Conservation (phyloP, 2,113 vertebrate species). For the Rhagologus leucostigma region DNA sequence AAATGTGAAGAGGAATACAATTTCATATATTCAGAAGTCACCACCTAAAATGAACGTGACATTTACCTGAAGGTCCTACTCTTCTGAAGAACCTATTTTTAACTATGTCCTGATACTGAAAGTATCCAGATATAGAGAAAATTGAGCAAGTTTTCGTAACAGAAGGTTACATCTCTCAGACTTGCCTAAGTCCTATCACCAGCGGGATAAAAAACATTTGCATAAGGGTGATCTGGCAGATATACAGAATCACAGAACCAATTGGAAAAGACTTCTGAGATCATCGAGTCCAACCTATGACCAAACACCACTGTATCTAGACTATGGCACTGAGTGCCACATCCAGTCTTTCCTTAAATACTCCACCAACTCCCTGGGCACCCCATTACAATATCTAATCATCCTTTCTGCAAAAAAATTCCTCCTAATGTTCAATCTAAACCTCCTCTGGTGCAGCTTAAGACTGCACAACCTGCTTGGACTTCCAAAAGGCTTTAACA, state of each 20-base stretch:
- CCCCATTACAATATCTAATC: not conserved
- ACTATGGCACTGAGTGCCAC: not conserved
- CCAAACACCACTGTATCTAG: not conserved
- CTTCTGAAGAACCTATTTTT: not conserved
- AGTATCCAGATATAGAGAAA: not conserved
- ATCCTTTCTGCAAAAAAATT: not conserved
- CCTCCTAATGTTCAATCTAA: not conserved
- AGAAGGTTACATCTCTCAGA: not conserved
- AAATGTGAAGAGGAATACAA: not conserved
- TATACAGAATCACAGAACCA: not conserved
- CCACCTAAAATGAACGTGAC: not conserved
- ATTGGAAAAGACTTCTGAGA: not conserved
- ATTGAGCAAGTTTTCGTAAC: not conserved
- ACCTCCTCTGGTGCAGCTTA: not conserved
- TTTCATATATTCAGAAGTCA: not conserved
- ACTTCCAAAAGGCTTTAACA: not conserved
- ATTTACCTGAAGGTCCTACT: not conserved
- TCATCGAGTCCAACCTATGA: not conserved
- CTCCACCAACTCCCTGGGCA: not conserved
- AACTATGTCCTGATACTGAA: not conserved
- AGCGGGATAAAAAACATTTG: not conserved
- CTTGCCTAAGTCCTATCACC: not conserved
- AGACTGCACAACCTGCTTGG: not conserved
- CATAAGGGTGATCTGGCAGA: not conserved
- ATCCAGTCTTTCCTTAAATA: not conserved